Base-by-base conservation (phyloP, 2,888 invertebrate species). In the Mimumesa dahlbomi region DNA sequence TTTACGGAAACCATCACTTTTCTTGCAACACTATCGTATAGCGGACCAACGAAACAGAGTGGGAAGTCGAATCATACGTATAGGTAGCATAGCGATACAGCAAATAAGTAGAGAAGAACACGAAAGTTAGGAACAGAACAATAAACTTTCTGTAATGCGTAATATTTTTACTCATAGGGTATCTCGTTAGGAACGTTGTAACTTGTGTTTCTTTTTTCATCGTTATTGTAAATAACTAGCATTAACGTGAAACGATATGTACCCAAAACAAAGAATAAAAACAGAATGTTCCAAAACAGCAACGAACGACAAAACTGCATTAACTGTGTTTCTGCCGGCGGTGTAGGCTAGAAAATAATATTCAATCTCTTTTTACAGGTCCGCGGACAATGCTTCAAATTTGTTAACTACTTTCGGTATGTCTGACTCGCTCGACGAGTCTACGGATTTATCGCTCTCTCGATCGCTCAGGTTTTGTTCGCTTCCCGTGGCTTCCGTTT, bases 371-470 rank as follows among this genome's bases (percentile, higher is more conserved):
- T 31, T 54, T 46, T 22, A 75, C 29, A 71, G 62, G 13, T 88
- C 89, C 4, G 82, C 76, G 2, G 85, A 84, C 9, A 92, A 75
- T 0, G 91, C 90, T 0, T 89, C 90, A 48, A 92, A 92, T 71
- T 91, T 91, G 61, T 92, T 92, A 1, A 89, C 89, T 13, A 90
- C 85, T 0, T 85, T 82, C 0, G 88, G 77, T 0, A 88, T 78
- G 2, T 81, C 83, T 0, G 72, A 79, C 18, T 77, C 85, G 6
- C 84, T 87, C 2, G 46, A 57, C 16, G 45, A 62, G 18, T 83
- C 75, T 2, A 61, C 81, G 5, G 68, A 73, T 22, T 71, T 56
- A 13, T 64, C 67, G 6, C 65, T 66, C 18, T 57, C 58, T 22
- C 64, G 62, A 42, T 34, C 25, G n/a, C 36, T 34, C 9, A 31